Conservation (phyloP, 2,113 vertebrate genomes). For the Dryoscopus gambensis region DNA sequence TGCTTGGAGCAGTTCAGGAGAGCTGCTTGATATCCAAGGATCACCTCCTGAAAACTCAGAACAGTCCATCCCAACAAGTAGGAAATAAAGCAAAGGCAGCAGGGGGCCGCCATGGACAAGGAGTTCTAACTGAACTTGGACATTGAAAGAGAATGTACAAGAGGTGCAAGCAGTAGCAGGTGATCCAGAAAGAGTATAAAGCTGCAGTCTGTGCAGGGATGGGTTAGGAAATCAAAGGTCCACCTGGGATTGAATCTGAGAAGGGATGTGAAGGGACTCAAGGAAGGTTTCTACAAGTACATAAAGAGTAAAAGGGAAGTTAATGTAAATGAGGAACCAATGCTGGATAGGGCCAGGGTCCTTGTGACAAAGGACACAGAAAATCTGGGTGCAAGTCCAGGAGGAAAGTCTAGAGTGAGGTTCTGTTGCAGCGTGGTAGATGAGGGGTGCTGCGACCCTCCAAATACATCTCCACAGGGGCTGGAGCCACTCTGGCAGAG, state of each 20-base stretch:
- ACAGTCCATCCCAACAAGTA: background rate
- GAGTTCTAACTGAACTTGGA: background rate
- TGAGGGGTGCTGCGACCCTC: too few relatives aligned
- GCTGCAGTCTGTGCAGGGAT: background rate
- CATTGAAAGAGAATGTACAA: background rate
- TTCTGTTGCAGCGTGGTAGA: too few relatives aligned
- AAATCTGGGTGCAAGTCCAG: background rate
- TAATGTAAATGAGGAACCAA: background rate
- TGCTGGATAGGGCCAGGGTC: background rate
- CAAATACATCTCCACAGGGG: too few relatives aligned
- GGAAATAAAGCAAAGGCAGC: background rate
- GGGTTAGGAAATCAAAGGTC: background rate
- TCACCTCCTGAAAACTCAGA: background rate
- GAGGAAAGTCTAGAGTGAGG: background rate
- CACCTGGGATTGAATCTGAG: background rate
- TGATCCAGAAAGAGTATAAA: background rate
- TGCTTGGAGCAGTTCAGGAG: background rate
- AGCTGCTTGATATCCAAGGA: background rate
- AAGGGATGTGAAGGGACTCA: background rate
- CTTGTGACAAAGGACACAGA: background rate
- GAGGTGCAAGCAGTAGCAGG: background rate
- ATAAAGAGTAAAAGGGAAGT: background rate
- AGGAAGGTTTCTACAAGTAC: background rate
- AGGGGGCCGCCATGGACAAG: background rate
- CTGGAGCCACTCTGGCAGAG: too few relatives aligned